Percentiles rank a stretch among this genome's conserved stretches.
phyloP scores from a whole-genome alignment of 2,888 invertebrate species.

The Caenorhabditis uteleia region DNA sequence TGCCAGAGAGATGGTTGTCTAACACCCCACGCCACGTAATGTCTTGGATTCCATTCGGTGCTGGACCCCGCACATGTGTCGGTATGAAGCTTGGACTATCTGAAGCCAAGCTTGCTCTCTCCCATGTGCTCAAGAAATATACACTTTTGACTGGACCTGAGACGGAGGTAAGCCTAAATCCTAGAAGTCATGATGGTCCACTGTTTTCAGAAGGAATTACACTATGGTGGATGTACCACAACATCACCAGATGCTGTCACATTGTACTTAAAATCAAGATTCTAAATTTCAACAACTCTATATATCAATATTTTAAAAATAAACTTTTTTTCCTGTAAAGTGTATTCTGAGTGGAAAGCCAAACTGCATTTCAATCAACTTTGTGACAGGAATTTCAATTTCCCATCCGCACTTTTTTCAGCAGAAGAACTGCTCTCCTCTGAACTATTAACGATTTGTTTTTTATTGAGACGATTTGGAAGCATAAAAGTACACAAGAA shows the following conservation, averaged over 20 bases:
- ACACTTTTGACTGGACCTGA: slow-evolving; percentile 31
- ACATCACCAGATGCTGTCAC: slow-evolving; percentile 30
- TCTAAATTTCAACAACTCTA: no score
- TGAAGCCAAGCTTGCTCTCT: slow-evolving; percentile 60
- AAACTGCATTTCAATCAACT: no score
- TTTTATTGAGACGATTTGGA: no score
- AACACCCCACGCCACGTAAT: slow-evolving; percentile 16
- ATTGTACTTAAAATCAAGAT: slow-evolving; percentile 18
- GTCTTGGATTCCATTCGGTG: slow-evolving; percentile 60
- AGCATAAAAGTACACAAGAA: no score
- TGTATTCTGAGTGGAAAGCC: no score
- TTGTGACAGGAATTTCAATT: no score
- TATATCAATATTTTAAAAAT: no score
- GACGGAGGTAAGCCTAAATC: slow-evolving; percentile 54
- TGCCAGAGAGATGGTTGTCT: slow-evolving; percentile 57
- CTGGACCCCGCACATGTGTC: slow-evolving; percentile 61
- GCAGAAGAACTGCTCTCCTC: no score
- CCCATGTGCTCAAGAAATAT: slow-evolving; percentile 51
- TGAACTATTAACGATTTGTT: no score
- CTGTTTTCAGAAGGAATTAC: slow-evolving; percentile 44
- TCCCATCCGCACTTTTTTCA: no score
- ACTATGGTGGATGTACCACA: slow-evolving; percentile 30
- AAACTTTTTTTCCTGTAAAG: no score
- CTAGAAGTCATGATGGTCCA: no score
- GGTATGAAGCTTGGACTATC: slow-evolving; percentile 61